Evolutionary conservation across 2,888 invertebrate species (phyloP), one percentile per base, ranked within the genome.

Genomic region (Morpho deidamia): DNA sequence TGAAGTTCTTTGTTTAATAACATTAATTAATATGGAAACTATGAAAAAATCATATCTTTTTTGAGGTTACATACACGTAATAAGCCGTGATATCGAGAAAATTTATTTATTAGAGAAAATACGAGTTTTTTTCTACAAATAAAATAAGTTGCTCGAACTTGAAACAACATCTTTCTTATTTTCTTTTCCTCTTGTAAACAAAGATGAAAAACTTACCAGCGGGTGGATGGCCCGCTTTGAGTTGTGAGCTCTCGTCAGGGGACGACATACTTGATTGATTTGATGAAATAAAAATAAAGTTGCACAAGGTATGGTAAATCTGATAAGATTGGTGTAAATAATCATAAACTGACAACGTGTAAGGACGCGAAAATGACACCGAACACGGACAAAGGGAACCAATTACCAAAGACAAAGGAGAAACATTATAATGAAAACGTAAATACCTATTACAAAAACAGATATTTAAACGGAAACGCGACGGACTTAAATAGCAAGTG

Each of bases 211-310:
- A 39, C 78, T 91, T 91, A 97, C 97, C 95, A 91, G 97, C 97
- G 70, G 97, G 97, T 64, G 96, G 96, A 83, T 97, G 97, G 54
- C 97, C 97, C 62, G 93, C 97, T 76, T 96, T 95, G 39, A 95
- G 90, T 79, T 95, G 93, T 53, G 92, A 78, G 63, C 93, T 94
- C 69, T 94, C 92, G 70, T 88, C 88, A 35, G 79, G 68, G 8
- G 88, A 81, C 62, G 88, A 88, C 88, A 89, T 88, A 58, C 44
- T 78, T 65, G 43, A 38, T 43, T 7, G 14, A 33, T 46, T 33
- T 37, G 51, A 45, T 49, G 35, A 43, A 51, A 32, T 40, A 43
- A 54, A 44, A 49, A 52, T 43, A 52, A 41, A 65, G 11, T 34
- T 49, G 44, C 7, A 48, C 50, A 53, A 58, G 40, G 47, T 59